Conservation (phyloP, 2,797 vertebrate species). For the Hydrolagus colliei region DNA sequence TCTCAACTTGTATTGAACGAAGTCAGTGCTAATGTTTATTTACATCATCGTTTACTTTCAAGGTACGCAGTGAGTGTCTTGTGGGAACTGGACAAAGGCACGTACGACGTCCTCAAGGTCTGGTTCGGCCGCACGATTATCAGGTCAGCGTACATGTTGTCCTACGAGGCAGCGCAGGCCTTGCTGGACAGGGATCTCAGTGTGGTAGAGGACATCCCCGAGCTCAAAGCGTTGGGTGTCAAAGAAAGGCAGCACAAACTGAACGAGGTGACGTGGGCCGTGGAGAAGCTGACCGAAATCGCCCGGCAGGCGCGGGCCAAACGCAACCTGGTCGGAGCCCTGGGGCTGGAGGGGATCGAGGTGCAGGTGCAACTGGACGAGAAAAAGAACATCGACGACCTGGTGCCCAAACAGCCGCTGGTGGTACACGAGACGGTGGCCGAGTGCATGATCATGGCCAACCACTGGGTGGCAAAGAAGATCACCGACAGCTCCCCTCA, state of each 20-base stretch:
- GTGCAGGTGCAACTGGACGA: conserved; percentile 78
- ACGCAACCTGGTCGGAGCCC: conserved; percentile 71
- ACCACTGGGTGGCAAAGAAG: conserved; percentile 93
- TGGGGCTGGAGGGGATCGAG: conserved; percentile 88
- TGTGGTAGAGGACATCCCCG: conserved; percentile 54
- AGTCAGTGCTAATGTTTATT: background rate
- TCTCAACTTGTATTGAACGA: no score
- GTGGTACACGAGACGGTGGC: conserved; percentile 90
- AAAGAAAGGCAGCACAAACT: conserved; percentile 48
- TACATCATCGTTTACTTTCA: background rate
- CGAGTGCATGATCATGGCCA: conserved; percentile 94
- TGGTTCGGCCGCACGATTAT: conserved; percentile 75
- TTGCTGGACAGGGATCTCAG: conserved; percentile 65
- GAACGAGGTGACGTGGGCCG: conserved; percentile 61
- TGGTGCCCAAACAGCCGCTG: conserved; percentile 81
- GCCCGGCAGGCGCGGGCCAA: conserved; percentile 66
- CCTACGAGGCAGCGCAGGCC: conserved; percentile 82
- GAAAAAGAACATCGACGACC: conserved; percentile 75
- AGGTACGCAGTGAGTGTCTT: conserved; percentile 88
- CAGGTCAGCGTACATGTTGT: conserved; percentile 83
- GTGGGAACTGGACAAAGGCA: conserved; percentile 75
- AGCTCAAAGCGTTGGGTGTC: conserved; percentile 56
- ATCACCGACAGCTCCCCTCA: conserved; percentile 79
- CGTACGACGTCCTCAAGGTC: conserved; percentile 58
- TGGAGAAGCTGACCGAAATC: conserved; percentile 67